phyloP scores from a whole-genome alignment of 2,113 vertebrate genomes.

The Rostratula benghalensis region DNA sequence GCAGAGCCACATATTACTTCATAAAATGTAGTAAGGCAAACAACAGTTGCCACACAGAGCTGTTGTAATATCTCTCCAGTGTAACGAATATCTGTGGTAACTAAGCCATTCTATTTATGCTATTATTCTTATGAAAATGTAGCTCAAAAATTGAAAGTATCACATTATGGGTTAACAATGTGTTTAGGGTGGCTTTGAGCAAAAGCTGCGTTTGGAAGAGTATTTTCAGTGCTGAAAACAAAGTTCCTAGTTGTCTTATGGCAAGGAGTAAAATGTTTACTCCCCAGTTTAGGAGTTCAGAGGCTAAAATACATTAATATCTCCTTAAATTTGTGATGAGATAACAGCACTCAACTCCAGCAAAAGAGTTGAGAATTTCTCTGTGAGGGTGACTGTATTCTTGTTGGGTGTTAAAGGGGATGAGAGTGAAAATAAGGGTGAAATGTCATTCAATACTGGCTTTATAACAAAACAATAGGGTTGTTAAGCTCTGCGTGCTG shows the following conservation, averaged over 20 bases:
- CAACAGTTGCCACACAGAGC: neutral
- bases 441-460: neutral
- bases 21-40: neutral
- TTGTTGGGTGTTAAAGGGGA: neutral
- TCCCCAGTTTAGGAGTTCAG: neutral
- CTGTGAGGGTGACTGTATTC: neutral
- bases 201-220: neutral
- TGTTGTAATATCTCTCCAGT: neutral
- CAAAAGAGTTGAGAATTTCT: neutral
- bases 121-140: neutral
- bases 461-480: neutral
- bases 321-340: neutral
- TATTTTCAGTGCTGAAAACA: neutral
- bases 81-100: neutral
- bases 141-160: neutral
- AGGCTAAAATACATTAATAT: neutral
- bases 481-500: neutral
- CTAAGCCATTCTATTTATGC: neutral
- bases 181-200: neutral
- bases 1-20: neutral
- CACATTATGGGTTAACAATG: rapidly evolving
- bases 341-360: neutral
- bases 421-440: neutral
- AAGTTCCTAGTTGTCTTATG: neutral
- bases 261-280: neutral